Conservation (phyloP, 2,113 vertebrate genomes). For the Hirundichthys speculiger region DNA sequence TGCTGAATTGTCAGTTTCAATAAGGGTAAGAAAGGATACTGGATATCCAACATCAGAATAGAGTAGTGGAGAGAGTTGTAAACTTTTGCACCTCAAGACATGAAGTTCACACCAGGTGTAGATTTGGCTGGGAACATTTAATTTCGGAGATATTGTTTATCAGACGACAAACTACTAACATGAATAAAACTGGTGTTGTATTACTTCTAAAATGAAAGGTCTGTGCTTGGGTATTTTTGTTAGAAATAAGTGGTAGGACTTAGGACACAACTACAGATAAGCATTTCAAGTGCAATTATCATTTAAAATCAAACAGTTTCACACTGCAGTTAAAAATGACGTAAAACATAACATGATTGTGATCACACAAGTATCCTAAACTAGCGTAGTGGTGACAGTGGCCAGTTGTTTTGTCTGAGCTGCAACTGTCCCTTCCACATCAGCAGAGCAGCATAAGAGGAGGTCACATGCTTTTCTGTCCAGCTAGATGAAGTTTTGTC, state of each 20-base stretch:
- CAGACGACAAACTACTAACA: neutral
- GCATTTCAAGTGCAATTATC: neutral
- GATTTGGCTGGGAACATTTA: neutral
- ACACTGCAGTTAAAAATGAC: no score
- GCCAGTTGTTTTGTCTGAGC: no score
- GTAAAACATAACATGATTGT: no score
- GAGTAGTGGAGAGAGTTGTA: no score
- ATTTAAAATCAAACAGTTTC: no score
- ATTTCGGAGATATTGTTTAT: neutral
- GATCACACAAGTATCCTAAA: no score
- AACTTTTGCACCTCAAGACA: neutral
- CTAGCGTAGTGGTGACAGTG: no score
- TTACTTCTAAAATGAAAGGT: neutral
- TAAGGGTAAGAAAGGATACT: neutral
- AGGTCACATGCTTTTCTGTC: no score
- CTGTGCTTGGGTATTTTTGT: neutral
- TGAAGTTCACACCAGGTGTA: neutral
- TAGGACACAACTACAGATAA: neutral
- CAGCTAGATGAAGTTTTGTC: no score
- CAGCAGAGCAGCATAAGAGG: no score
- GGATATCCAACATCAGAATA: no score
- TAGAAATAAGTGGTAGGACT: neutral
- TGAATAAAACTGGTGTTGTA: neutral
- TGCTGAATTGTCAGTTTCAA: conserved; percentile 1
- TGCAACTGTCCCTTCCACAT: no score